Percentiles rank a stretch among this genome's conserved stretches.
Conservation (phyloP, 1,140 invertebrate species). For the Tetramorium parvispinum region DNA sequence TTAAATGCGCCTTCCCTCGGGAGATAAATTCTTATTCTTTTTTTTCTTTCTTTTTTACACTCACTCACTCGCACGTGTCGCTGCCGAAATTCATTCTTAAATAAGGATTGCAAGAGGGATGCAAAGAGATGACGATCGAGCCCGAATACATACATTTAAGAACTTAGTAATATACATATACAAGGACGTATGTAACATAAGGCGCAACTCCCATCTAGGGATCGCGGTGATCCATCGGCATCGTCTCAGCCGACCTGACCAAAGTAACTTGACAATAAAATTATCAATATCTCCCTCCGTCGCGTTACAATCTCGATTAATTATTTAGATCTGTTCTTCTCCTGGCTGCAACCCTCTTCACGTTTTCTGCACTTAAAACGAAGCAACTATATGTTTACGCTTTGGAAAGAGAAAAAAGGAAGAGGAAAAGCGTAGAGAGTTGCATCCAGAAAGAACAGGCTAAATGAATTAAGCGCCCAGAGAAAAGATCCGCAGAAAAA, state of each 20-base stretch:
- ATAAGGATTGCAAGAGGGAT: background rate
- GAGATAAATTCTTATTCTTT: background rate
- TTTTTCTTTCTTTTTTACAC: background rate
- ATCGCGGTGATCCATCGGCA: constrained; percentile 8
- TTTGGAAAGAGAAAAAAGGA: constrained; percentile 48
- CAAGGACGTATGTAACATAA: constrained; percentile 56
- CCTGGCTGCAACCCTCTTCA: background rate
- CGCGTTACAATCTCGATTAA: background rate
- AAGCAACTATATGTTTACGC: constrained; percentile 35
- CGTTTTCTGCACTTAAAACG: constrained; percentile 39
- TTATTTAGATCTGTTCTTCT: constrained; percentile 16
- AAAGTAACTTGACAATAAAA: constrained; percentile 40
- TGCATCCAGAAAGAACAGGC: constrained; percentile 20
- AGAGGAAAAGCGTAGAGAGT: constrained; percentile 6
- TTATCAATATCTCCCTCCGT: constrained; percentile 24
- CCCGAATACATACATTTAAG: constrained; percentile 42
- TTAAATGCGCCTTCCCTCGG: background rate
- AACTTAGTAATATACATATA: constrained; percentile 58
- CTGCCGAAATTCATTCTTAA: constrained; percentile 18
- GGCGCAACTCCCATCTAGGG: background rate
- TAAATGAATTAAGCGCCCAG: background rate
- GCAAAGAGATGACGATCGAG: background rate
- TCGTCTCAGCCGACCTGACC: background rate
- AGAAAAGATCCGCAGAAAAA: constrained; percentile 4
- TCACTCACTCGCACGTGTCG: background rate